Percentiles rank a stretch among this genome's conserved stretches.
Conservation (phyloP, 2,888 invertebrate genomes). For the Drosophila paracracens region DNA sequence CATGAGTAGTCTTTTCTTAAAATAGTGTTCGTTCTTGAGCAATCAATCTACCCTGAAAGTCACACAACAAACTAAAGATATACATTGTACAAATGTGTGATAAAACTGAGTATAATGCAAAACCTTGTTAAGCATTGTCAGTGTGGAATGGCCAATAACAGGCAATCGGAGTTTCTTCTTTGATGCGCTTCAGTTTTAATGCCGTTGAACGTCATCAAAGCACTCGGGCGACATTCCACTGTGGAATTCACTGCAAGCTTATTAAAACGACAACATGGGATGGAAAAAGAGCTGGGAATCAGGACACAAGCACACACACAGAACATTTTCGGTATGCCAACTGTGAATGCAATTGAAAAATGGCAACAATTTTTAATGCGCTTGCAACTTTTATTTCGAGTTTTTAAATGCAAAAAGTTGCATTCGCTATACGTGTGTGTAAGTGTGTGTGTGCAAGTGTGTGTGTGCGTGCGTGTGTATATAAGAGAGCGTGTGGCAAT, state of each 20-base stretch:
- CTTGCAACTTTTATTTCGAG: constrained; percentile 74
- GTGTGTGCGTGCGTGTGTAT: neutral
- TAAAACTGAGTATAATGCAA: neutral
- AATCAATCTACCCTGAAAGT: neutral
- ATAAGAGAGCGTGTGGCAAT: constrained; percentile 18
- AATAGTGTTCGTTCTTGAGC: neutral
- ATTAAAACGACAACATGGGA: constrained; percentile 26
- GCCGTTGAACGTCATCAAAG: constrained; percentile 34
- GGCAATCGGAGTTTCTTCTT: constrained; percentile 31
- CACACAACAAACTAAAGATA: neutral
- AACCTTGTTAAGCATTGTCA: constrained; percentile 1
- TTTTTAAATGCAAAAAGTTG: constrained; percentile 75
- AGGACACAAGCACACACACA: constrained; percentile 2
- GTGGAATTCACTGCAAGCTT: constrained; percentile 44
- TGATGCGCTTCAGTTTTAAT: constrained; percentile 21
- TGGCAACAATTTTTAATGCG: constrained; percentile 81
- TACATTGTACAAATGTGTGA: constrained; percentile 2
- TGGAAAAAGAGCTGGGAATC: constrained; percentile 38
- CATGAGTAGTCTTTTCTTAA: neutral
- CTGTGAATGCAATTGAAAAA: constrained; percentile 58
- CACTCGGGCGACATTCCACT: constrained; percentile 16
- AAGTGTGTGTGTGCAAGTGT: constrained; percentile 3
- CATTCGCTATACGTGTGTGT: constrained; percentile 8
- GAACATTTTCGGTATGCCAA: constrained; percentile 52
- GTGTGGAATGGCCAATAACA: constrained; percentile 27